Base-by-base conservation (phyloP, 2,113 vertebrate genomes). In the Sorex araneus region DNA sequence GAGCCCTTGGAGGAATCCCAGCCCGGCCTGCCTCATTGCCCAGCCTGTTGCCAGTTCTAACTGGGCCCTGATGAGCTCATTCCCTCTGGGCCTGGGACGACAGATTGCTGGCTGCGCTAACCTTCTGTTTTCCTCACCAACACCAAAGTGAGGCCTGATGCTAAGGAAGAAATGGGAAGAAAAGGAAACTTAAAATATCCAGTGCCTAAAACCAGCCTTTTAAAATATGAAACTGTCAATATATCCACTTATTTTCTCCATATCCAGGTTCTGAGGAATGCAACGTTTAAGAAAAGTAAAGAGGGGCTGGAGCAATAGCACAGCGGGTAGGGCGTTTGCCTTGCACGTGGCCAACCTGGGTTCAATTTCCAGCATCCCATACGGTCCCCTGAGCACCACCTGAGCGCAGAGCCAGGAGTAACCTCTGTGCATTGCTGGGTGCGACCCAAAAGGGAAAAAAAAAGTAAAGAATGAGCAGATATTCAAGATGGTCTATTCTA, bases 41-140 rank as follows among this genome's bases (percentile, higher is more conserved):
- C 76, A 32, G 30, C 30, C 83, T 78, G 18, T 91, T 94, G 95
- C 96, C 95, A 96, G 95, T 90, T 64, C 94, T 76, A 67, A 76
- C 87, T 89, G 76, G 67, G 89, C 91, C n/a, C 84, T 85, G 84
- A 92, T 93, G 95, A 95, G 92, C 92, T 95, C 90, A 95, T 95
- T 93, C 94, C 75, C 91, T 94, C 27, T 75, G 36, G 96, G 92
- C 69, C 45, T 28, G 83, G 77, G 83, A 91, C 84, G 95, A 95
- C 94, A 94, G 95, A 82, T 94, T 87, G n/a, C 85, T 96, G 94
- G 93, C 96, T 67, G 64, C 47, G 28, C 47, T 54, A 34, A 79
- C 54, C 76, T 93, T 85, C 75, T 84, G 84, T 80, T 93, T 94
- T 75, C 94, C 74, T 94, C 87, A 80, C 92, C 89, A 84, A 79